Evolutionary conservation across 2,797 vertebrate genomes (phyloP), one percentile per base, ranked within the genome.

Genomic region (Acrossocheilus fasciatus): DNA sequence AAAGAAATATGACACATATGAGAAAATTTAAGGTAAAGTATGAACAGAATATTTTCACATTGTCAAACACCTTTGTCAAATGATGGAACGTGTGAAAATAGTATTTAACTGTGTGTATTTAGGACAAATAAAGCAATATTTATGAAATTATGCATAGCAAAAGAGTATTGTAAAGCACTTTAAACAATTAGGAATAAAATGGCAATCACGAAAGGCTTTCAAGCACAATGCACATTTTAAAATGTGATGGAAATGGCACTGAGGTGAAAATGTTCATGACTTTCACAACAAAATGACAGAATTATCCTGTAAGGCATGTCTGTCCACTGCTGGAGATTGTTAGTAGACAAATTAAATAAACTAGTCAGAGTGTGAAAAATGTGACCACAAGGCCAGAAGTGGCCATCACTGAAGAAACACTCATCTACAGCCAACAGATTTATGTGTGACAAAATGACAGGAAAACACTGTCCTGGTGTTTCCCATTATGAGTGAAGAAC

Each of bases 401-500:
- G 62, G 59, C 73, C 84, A 83, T 83, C 82, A 64, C 68, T 54
- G 52, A 83, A 43, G 47, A 73, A 73, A 39, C 68, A 86, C 82
- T 70, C 64, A 85, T 81, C 74, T 34, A 88, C 81, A 84, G 84
- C 45, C 69, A 73, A 74, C 78, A 76, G 76, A 90, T 87, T 86
- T 90, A 86, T 88, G 84, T 88, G 66, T 52, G 68, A 81, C 79
- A 52, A 84, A 82, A 85, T 70, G 82, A 87, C 86, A 83, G 62
- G 81, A 79, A 86, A 81, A 85, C 75, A 57, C 50, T 86, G 68
- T 84, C 69, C 85, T 72, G 83, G 89, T 89, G 88, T 87, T 84
- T 72, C 87, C 78, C 74, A 87, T 88, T 88, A 91, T 83, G 75
- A 86, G 83, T 84, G 88, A 82, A 87, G 79, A 88, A 87, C 79